Evolutionary conservation across 2,113 vertebrate genomes (phyloP).

Genomic region (Ramphastos sulfuratus): DNA sequence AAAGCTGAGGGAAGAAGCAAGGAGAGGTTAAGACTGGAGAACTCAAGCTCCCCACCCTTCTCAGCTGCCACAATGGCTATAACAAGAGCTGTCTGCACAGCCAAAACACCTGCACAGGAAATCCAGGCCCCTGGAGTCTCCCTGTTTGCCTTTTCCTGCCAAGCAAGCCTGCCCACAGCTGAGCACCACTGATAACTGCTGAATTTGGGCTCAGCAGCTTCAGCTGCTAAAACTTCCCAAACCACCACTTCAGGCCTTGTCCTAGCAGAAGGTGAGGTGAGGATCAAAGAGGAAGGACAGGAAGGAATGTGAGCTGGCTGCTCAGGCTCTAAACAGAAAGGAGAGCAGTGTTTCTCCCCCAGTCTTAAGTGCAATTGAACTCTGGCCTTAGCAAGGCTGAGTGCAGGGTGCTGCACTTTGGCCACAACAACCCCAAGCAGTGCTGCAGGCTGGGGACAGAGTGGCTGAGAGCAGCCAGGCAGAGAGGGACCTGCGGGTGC

Average conservation of each 20-base stretch:
- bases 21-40: neutral
- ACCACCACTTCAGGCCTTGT: neutral
- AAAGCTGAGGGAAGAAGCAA: neutral
- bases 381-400: too few species aligned
- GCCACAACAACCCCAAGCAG: too few species aligned
- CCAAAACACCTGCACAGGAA: slow-evolving; percentile 47
- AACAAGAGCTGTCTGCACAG: neutral
- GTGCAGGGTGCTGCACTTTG: too few species aligned
- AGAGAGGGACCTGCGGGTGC: too few species aligned
- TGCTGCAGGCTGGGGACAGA: too few species aligned
- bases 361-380: neutral
- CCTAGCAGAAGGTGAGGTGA: slow-evolving; percentile 9
- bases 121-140: neutral
- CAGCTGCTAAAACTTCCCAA: neutral
- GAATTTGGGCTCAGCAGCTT: slow-evolving; percentile 11
- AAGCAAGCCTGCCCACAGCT: slow-evolving; percentile 17
- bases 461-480: too few species aligned
- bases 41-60: neutral
- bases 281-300: slow-evolving; percentile 5
- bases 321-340: neutral
- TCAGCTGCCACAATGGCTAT: rapidly evolving
- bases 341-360: neutral
- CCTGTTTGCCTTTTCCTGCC: slow-evolving; percentile 1
- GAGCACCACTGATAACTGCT: slow-evolving; percentile 38
- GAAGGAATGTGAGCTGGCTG: neutral